These are phyloP conservation scores for Amiota mariae DNA, from an alignment of 2,888 invertebrate species.

Conservation along the genomic window DNA sequence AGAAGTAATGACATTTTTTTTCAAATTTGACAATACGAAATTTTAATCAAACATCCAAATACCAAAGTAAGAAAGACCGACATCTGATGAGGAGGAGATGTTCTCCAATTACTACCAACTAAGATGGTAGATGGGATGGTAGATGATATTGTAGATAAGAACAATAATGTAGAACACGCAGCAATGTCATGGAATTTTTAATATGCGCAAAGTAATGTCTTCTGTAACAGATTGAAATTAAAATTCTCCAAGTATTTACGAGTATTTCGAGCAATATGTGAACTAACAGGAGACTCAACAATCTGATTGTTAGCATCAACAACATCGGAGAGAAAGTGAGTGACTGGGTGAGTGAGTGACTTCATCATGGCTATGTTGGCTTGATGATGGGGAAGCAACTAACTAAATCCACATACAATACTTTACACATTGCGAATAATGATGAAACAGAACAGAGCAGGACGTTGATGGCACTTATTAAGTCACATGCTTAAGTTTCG, in stretches of 20 bases:
- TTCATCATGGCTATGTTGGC: constrained; percentile 4
- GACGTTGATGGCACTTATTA: constrained; percentile 21
- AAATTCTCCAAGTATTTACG: constrained; percentile 32
- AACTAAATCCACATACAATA: too few species aligned
- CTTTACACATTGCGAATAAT: too few species aligned
- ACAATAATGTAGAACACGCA: background rate
- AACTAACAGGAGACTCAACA: background rate
- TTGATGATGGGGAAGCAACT: background rate
- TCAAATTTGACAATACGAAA: too few species aligned
- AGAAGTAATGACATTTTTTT: too few species aligned
- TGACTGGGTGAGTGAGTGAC: constrained; percentile 21
- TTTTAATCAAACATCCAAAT: too few species aligned
- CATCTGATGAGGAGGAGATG: too few species aligned
- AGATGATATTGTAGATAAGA: background rate
- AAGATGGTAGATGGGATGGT: too few species aligned
- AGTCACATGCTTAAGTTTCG: constrained; percentile 11
- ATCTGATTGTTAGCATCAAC: constrained; percentile 12
- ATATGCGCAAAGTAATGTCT: constrained; percentile 26
- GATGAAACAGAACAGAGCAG: background rate
- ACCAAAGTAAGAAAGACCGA: too few species aligned
- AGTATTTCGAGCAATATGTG: constrained; percentile 18
- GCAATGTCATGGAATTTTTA: constrained; percentile 28
- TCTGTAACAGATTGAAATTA: constrained; percentile 33
- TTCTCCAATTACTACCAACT: too few species aligned
- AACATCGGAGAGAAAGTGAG: background rate